phyloP scores from a whole-genome alignment of 2,113 vertebrate genomes.

The Megaceryle maxima region DNA sequence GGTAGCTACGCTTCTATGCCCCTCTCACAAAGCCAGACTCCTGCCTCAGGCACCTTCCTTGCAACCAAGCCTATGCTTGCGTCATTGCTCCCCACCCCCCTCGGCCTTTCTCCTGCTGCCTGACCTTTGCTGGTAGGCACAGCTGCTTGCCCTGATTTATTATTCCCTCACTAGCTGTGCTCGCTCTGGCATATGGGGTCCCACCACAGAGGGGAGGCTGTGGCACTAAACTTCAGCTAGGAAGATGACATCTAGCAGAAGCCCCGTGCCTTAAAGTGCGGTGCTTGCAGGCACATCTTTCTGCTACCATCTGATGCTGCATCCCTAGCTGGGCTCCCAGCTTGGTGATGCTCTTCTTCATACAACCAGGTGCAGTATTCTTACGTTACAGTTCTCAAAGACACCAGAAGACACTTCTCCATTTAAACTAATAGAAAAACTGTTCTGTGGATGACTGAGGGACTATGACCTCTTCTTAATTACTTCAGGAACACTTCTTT shows the following conservation, averaged over 20 bases:
- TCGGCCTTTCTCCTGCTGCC: neutral
- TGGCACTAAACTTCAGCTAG: fast-evolving
- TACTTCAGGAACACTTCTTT: neutral
- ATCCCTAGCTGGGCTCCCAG: neutral
- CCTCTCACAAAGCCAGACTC: neutral
- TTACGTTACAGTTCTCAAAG: neutral
- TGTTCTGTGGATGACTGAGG: neutral
- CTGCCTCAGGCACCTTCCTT: neutral
- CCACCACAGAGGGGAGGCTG: neutral
- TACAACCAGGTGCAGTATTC: neutral
- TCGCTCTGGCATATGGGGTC: fast-evolving
- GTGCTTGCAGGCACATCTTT: neutral
- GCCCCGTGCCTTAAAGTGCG: neutral
- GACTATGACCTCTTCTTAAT: neutral
- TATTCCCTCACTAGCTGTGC: neutral
- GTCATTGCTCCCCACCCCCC: neutral
- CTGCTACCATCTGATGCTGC: neutral
- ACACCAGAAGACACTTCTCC: neutral
- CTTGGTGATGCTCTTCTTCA: neutral
- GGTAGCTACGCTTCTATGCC: neutral
- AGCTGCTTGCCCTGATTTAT: neutral
- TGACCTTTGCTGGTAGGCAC: neutral
- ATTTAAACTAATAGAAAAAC: neutral
- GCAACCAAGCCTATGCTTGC: neutral
- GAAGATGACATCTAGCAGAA: neutral